Conservation (phyloP, 2,113 vertebrate genomes). For the Thalassarche chlororhynchos region DNA sequence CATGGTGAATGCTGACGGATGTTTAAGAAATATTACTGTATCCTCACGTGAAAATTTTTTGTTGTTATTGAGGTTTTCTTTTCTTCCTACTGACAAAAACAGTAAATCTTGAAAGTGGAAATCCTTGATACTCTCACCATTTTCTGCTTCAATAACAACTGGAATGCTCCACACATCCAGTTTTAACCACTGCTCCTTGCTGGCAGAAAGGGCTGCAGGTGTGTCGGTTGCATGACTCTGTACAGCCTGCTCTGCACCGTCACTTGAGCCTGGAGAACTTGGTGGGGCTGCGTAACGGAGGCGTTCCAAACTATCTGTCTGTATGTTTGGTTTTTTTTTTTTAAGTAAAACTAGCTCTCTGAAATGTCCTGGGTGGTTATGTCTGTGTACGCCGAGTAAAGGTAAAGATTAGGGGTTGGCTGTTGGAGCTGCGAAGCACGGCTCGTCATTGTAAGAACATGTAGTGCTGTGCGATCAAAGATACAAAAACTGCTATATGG, state of each 20-base stretch:
- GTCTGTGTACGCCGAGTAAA: neutral
- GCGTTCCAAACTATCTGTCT: fast-evolving
- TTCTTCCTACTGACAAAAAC: neutral
- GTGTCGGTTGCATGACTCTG: neutral
- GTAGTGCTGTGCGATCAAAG: neutral
- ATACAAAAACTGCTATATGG: fast-evolving
- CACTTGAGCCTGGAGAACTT: neutral
- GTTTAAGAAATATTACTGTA: neutral
- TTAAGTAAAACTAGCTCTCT: neutral
- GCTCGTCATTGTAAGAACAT: fast-evolving
- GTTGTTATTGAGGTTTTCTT: neutral
- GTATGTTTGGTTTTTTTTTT: neutral
- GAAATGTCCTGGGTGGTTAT: neutral
- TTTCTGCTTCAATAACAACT: neutral
- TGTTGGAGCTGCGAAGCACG: neutral
- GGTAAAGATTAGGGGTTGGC: neutral
- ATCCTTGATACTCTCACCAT: neutral
- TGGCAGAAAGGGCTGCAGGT: neutral
- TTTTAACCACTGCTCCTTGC: neutral
- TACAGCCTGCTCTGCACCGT: too few relatives aligned
- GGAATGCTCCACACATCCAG: neutral
- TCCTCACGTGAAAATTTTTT: neutral
- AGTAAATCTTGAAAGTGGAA: neutral
- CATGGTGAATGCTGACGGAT: neutral
- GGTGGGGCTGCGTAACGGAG: neutral